phyloP scores from a whole-genome alignment of 2,888 invertebrate species.

The Galerucella calmariensis region DNA sequence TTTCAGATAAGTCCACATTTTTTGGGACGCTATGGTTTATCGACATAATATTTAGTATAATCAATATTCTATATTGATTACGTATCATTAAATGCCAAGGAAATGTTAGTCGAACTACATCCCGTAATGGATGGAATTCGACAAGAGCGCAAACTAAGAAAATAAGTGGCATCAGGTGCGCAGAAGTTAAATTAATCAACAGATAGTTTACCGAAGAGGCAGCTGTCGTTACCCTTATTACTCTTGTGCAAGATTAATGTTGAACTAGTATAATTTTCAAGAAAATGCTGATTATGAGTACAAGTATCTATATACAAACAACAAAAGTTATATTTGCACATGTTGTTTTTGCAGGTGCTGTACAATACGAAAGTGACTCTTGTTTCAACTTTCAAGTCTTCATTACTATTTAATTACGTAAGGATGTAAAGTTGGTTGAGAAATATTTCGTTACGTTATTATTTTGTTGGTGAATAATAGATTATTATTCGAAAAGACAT shows the following conservation, averaged over 20 bases:
- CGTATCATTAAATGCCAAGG: background rate
- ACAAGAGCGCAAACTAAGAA: background rate
- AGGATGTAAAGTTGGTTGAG: background rate
- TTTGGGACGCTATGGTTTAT: too few species aligned
- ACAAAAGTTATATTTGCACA: background rate
- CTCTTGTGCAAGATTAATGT: background rate
- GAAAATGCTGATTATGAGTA: background rate
- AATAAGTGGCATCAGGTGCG: conserved; percentile 8
- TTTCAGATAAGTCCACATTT: too few species aligned
- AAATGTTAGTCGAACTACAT: background rate
- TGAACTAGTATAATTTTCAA: conserved; percentile 1
- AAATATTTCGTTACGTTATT: too few species aligned
- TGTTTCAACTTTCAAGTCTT: background rate
- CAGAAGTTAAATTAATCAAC: conserved; percentile 15
- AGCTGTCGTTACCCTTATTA: conserved; percentile 13
- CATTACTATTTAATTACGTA: background rate
- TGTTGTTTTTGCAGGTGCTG: background rate
- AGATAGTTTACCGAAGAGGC: conserved; percentile 2
- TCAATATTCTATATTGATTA: too few species aligned
- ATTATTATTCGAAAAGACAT: too few species aligned
- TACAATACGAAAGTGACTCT: background rate
- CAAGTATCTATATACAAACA: background rate
- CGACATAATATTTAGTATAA: too few species aligned
- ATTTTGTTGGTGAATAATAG: too few species aligned
- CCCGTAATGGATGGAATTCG: background rate